Evolutionary conservation across 2,797 vertebrate species (phyloP), one percentile per base, ranked within the genome.

Genomic region (Coregonus ussuriensis): DNA sequence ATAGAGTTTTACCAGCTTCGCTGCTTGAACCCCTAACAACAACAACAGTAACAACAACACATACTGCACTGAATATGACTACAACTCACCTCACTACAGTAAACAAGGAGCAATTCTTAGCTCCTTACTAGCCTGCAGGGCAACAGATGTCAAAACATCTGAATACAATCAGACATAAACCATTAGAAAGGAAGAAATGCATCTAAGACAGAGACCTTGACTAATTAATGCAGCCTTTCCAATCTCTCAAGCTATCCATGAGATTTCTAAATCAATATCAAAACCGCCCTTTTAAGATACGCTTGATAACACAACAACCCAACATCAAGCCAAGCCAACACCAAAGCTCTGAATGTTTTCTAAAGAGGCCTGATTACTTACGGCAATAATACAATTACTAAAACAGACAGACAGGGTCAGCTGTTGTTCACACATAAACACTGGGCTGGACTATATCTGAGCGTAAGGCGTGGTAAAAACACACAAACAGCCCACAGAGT

Each of bases 391-490:
- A 21, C 21, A 21, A 62, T 62, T 18, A 18, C 4, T 59, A 18
- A 59, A n/a, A 18, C 4, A 62, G 59, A 62, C 56, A 21, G 70
- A 88, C 85, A 75, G 18, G 37, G 21, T 21, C 75, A 70, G 81
- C 84, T 77, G 87, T 83, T 84, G 79, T 80, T 65, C 73, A 86
- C 75, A 88, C 88, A 88, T 83, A 88, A 89, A 86, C 63, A 59
- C 74, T 71, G 75, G 21, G 66, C 62, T 82, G 82, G 84, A 87
- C 87, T 73, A 79, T 88, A 86, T 92, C 85, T 70, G 54, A 33
- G 84, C 81, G 87, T 74, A 75, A 73, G 62, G 79, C 14, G 41
- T 85, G 83, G 78, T 84, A 66, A 80, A 82, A 78, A 74, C 83
- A 83, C 77, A 83, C 25, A 85, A 71, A 83, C 37, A 54, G 62